Evolutionary conservation across 2,888 invertebrate species (phyloP), one percentile per base, ranked within the genome.

Genomic region (Platerodrilus igneus): DNA sequence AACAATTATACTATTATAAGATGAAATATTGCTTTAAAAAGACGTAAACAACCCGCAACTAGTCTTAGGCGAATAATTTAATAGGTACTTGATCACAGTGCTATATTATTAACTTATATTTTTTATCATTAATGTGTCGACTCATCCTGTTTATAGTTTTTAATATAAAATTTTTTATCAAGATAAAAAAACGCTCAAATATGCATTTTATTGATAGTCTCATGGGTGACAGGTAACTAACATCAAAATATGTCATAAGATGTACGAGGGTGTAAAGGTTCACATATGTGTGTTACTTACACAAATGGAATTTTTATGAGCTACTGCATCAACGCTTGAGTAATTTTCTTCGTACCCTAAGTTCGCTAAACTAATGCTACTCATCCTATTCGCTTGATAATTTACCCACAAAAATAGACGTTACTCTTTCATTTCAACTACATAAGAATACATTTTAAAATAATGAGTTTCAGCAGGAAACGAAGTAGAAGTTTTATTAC

Each of bases 301-400:
- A 44, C 43, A 51, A 50, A 48, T 48, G 48, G 46, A 46, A 47
- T 49, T 53, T 51, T 51, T 51, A 50, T 48, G 46, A 51, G 42
- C 42, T 35, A 43, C 44, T 39, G 39, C 42, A 44, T 45, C 46
- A 45, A 36, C 34, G 39, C 28, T 26, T 21, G 35, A 25, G 44
- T 37, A 37, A 42, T 34, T 37, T 36, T 36, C 39, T 20, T 35
- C 30, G 38, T 34, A 31, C 33, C 27, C 28, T 29, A 17, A 30
- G 20, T 16, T 27, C 21, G 9, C 17, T 31, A 31, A 30, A 41
- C 23, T 28, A 36, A 41, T 41, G 25, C 19, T 30, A n/a, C 15
- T 27, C 26, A 27, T 35, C 19, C 23, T 35, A 14, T 16, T 17
- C 11, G 25, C 11, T 13, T 25, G 33, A 21, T 31, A 8, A 9